Evolutionary conservation across 2,888 invertebrate species (phyloP).

Genomic region (Stenodera caucasica): DNA sequence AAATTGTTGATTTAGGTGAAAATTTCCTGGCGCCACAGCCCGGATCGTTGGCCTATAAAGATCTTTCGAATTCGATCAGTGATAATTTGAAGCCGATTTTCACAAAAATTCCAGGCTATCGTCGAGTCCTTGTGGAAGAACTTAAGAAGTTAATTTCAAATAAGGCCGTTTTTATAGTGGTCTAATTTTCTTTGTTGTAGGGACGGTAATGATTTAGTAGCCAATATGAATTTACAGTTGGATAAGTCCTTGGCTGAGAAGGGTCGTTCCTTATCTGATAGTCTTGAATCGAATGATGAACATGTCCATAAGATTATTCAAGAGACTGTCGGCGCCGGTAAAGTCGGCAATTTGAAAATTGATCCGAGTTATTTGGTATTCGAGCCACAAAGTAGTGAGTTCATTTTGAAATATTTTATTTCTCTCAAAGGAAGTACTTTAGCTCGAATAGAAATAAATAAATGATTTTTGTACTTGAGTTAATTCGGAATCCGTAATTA

Average conservation of each 20-base stretch:
- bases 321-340: slow-evolving; percentile 72
- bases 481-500: too few species aligned
- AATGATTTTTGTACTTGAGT: too few species aligned
- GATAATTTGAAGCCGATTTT: slow-evolving; percentile 66
- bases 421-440: too few species aligned
- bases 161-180: neutral
- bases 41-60: slow-evolving; percentile 73
- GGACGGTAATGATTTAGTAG: slow-evolving; percentile 69
- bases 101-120: slow-evolving; percentile 70
- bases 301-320: slow-evolving; percentile 63
- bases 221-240: slow-evolving; percentile 73
- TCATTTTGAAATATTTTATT: neutral
- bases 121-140: slow-evolving; percentile 68
- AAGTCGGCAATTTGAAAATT: slow-evolving; percentile 76
- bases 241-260: slow-evolving; percentile 71
- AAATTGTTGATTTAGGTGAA: slow-evolving; percentile 75
- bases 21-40: slow-evolving; percentile 74
- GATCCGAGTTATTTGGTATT: slow-evolving; percentile 81
- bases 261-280: slow-evolving; percentile 55
- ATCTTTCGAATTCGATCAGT: slow-evolving; percentile 67
- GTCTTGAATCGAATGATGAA: slow-evolving; percentile 44
- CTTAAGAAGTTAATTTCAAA: slow-evolving; percentile 64
- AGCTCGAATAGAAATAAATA: too few species aligned
- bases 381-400: slow-evolving; percentile 71
- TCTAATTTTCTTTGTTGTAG: slow-evolving; percentile 45